Percentiles rank a stretch among this genome's conserved stretches.
Evolutionary conservation across 2,113 vertebrate species (phyloP).

Genomic region (Rutilus rutilus): DNA sequence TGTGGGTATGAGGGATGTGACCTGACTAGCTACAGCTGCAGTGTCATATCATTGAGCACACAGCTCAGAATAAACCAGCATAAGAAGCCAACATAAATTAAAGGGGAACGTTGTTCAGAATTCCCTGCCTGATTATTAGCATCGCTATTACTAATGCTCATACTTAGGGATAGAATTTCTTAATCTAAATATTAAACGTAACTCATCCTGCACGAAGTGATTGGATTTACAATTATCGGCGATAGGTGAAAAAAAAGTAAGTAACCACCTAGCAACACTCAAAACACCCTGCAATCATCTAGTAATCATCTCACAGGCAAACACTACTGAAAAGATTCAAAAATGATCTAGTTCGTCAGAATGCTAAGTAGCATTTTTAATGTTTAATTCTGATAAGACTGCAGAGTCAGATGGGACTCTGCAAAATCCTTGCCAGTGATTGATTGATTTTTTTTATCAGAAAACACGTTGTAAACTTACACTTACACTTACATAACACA

Average conservation of each 20-base stretch:
- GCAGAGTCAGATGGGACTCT: background rate
- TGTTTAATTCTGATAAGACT: constrained; percentile 6
- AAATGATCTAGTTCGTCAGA: background rate
- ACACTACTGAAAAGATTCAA: background rate
- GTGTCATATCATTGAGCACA: background rate
- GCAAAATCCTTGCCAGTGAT: background rate
- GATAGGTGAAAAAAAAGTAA: no score
- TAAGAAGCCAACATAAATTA: background rate
- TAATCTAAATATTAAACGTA: background rate
- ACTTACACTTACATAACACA: background rate
- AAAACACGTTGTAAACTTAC: background rate
- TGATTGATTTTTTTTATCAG: background rate
- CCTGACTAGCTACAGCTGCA: constrained; percentile 22
- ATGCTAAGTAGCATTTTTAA: background rate
- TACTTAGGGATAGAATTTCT: background rate
- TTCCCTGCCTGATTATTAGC: background rate
- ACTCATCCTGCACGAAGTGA: background rate
- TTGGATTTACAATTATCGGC: background rate
- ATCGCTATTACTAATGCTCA: background rate
- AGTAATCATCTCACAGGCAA: background rate
- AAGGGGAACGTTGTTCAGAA: background rate
- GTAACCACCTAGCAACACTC: background rate
- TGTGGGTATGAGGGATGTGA: constrained; percentile 24
- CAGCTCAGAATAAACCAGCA: background rate
- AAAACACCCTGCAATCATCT: background rate